Evolutionary conservation across 1,140 invertebrate genomes (phyloP).

Genomic region (Caerostris darwini): DNA sequence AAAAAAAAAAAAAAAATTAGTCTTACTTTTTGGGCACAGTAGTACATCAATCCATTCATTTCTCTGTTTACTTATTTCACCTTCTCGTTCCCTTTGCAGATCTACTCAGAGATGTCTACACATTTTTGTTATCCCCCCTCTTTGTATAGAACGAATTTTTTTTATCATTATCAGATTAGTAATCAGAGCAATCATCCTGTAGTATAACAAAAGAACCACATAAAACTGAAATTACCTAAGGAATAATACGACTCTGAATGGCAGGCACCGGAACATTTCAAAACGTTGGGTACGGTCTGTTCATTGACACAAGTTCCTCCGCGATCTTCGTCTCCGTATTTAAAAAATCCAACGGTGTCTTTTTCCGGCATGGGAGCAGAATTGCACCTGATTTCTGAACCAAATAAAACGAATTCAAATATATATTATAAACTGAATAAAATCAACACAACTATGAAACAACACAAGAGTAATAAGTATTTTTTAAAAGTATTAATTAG

Average conservation of each 20-base stretch:
- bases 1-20: too few species aligned
- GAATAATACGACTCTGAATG: constrained; percentile 72
- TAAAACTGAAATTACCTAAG: constrained; percentile 50
- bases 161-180: neutral
- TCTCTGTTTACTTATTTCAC: too few species aligned
- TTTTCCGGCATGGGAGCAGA: constrained; percentile 52
- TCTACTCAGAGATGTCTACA: too few species aligned
- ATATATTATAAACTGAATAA: too few species aligned
- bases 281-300: constrained; percentile 50
- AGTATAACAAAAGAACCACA: neutral
- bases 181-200: neutral
- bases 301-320: constrained; percentile 66
- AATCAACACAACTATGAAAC: too few species aligned
- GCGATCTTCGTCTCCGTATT: neutral
- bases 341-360: constrained; percentile 70
- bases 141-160: too few species aligned
- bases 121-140: neutral
- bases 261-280: constrained; percentile 63
- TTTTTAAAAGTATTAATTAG: too few species aligned
- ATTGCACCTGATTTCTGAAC: constrained; percentile 65
- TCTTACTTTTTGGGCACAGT: too few species aligned
- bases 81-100: too few species aligned
- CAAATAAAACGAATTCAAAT: neutral
- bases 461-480: too few species aligned
- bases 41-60: too few species aligned